phyloP scores from a whole-genome alignment of 2,797 vertebrate genomes.

The Leptoclinus maculatus region DNA sequence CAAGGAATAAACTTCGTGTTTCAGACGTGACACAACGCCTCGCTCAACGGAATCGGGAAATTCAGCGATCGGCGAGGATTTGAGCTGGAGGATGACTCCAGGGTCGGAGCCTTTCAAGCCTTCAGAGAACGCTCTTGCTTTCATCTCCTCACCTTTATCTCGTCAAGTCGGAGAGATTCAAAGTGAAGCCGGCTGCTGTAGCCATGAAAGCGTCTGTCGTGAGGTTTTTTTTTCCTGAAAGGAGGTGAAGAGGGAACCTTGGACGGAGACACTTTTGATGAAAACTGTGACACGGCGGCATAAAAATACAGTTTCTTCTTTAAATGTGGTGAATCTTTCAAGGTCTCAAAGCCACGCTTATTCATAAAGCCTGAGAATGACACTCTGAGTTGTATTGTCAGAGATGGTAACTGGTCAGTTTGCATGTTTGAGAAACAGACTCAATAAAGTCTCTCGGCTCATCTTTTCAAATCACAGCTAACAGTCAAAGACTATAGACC shows the following conservation, averaged over 20 bases:
- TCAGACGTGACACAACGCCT: not conserved
- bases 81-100: too few species aligned
- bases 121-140: not conserved
- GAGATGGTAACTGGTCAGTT: not conserved
- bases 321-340: not conserved
- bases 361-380: not conserved
- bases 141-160: not conserved
- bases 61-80: not conserved
- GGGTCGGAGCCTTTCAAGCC: not conserved
- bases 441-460: not conserved
- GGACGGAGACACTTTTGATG: not conserved
- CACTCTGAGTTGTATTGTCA: not conserved
- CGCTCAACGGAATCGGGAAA: not conserved
- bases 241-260: conserved; percentile 5
- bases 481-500: not conserved
- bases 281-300: not conserved
- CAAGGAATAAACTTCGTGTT: not conserved
- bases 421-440: not conserved
- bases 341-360: not conserved
- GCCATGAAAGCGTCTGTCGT: not conserved
- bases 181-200: not conserved
- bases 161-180: not conserved
- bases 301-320: not conserved
- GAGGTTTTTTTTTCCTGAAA: not conserved
- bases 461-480: not conserved